phyloP scores from a whole-genome alignment of 1,140 invertebrate genomes.

The Bradynema listronoti region DNA sequence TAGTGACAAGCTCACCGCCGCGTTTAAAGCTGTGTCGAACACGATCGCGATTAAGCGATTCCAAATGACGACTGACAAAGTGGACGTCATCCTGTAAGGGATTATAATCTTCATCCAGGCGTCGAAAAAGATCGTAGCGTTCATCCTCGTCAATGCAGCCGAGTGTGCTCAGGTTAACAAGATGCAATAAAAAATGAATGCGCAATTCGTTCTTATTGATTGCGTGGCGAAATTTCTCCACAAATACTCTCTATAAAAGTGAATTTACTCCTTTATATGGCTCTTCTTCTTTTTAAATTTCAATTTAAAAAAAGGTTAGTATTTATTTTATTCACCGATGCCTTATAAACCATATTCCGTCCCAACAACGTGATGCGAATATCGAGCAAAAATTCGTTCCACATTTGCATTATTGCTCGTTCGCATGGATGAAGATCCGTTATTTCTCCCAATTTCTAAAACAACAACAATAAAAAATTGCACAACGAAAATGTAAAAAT shows the following conservation, averaged over 20 bases:
- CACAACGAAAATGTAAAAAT: background rate
- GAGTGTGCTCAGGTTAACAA: constrained; percentile 4
- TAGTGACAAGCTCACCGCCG: too few species aligned
- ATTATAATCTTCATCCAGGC: constrained; percentile 16
- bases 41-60: constrained; percentile 5
- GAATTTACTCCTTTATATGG: too few species aligned
- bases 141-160: constrained; percentile 22
- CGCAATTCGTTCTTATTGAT: constrained; percentile 9
- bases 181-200: constrained; percentile 21
- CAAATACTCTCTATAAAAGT: constrained; percentile 20
- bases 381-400: constrained; percentile 20
- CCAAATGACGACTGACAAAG: constrained; percentile 14
- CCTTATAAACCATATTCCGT: constrained; percentile 24
- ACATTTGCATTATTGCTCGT: constrained; percentile 25
- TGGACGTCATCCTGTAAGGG: constrained; percentile 8
- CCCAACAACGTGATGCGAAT: constrained; percentile 25
- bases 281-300: background rate
- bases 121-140: constrained; percentile 19
- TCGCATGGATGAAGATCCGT: constrained; percentile 22
- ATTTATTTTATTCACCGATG: constrained; percentile 12
- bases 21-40: background rate
- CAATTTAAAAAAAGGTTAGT: background rate
- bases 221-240: constrained; percentile 5
- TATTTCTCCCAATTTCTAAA: constrained; percentile 23
- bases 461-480: constrained; percentile 11